Evolutionary conservation across 2,888 invertebrate genomes (phyloP).

Genomic region (Pristionchus mayeri): DNA sequence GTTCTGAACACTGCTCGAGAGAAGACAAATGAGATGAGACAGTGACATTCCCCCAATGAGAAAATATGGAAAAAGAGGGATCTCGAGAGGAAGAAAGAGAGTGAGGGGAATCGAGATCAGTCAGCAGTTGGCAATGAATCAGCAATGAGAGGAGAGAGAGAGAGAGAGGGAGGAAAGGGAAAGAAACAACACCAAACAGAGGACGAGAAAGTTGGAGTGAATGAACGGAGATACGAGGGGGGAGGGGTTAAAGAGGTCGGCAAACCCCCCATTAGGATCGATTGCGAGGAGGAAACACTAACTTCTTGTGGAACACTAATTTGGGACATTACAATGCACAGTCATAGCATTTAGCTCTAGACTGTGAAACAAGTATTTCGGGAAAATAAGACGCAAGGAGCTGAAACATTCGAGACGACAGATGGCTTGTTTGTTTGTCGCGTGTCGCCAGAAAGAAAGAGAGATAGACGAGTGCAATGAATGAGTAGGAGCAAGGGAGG

Average conservation of each 20-base stretch:
- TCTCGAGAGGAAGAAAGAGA: background rate
- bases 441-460: background rate
- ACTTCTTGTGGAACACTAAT: background rate
- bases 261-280: constrained; percentile 31
- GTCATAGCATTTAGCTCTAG: background rate
- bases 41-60: too few relatives aligned
- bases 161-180: background rate
- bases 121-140: constrained; percentile 18
- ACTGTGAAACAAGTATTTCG: background rate
- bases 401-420: background rate
- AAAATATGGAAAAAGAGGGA: background rate
- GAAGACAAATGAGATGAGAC: too few relatives aligned
- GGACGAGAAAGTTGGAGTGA: background rate
- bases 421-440: background rate
- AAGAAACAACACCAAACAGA: constrained; percentile 39
- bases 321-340: background rate
- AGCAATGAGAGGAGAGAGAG: constrained; percentile 19
- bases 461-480: background rate
- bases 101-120: background rate
- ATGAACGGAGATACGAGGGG: background rate
- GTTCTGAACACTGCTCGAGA: too few relatives aligned
- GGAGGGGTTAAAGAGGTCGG: background rate
- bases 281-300: background rate
- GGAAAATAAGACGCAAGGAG: background rate
- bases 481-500: background rate